These are phyloP conservation scores for Lepidurus couesii DNA, from an alignment of 1,140 invertebrate genomes.

Conservation along the genomic window DNA sequence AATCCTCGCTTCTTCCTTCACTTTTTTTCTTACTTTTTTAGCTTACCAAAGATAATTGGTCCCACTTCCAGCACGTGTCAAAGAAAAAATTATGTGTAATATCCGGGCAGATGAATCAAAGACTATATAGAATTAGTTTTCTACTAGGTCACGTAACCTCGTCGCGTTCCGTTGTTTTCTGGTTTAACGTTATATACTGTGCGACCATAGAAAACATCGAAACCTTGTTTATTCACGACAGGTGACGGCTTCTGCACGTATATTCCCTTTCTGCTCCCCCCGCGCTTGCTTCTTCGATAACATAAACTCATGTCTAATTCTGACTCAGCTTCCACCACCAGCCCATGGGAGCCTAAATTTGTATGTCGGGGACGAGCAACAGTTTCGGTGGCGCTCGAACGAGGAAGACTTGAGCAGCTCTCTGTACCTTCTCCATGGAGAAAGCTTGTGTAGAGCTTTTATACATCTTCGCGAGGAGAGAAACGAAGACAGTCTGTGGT, in stretches of 20 bases:
- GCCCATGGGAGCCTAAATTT: slow-evolving; percentile 18
- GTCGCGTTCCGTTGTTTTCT: not conserved
- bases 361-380: not conserved
- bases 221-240: slow-evolving; percentile 19
- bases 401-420: not conserved
- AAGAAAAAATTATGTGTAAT: not conserved
- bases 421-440: not conserved
- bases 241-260: not conserved
- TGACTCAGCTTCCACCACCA: slow-evolving; percentile 21
- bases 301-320: slow-evolving; percentile 15
- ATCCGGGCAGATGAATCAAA: not conserved
- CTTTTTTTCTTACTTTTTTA: not conserved
- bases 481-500: slow-evolving; percentile 2
- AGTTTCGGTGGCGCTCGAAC: not conserved
- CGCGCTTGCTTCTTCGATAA: not conserved
- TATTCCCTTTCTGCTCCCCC: not conserved
- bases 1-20: not conserved
- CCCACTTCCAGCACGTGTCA: not conserved
- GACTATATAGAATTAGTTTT: not conserved
- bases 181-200: not conserved
- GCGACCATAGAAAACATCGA: not conserved
- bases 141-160: not conserved
- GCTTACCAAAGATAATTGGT: not conserved
- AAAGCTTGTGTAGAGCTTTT: not conserved
- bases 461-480: not conserved